Evolutionary conservation across 2,888 invertebrate species (phyloP).

Genomic region (Heliothis peltigera): DNA sequence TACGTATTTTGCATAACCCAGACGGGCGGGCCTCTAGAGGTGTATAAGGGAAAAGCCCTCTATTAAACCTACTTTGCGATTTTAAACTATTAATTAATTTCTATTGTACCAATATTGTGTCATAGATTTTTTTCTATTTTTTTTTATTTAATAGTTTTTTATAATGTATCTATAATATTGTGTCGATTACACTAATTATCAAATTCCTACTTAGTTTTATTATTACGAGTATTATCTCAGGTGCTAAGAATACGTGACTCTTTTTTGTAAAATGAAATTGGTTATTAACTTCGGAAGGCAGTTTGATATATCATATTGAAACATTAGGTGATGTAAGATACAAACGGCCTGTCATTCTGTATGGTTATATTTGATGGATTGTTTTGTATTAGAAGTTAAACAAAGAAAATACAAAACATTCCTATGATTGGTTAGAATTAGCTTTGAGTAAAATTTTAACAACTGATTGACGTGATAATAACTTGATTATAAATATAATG

Average conservation of each 20-base stretch:
- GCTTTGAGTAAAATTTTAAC: conserved; percentile 2
- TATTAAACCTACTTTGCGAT: too few relatives aligned
- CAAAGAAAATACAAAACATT: not conserved
- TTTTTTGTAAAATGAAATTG: conserved; percentile 30
- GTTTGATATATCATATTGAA: conserved; percentile 9
- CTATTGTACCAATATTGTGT: too few relatives aligned
- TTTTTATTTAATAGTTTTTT: too few relatives aligned
- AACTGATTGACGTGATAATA: not conserved
- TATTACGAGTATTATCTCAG: conserved; percentile 28
- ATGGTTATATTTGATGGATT: conserved; percentile 5
- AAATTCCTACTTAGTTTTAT: too few relatives aligned
- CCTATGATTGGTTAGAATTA: not conserved
- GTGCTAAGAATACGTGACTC: conserved; percentile 30
- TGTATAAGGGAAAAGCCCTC: too few relatives aligned
- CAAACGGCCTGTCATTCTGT: conserved; percentile 11
- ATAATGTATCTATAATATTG: too few relatives aligned
- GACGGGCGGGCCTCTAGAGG: too few relatives aligned
- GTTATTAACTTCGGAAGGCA: conserved; percentile 9
- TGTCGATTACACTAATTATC: too few relatives aligned
- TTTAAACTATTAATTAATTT: too few relatives aligned
- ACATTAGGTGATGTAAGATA: conserved; percentile 12
- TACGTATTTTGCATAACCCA: too few relatives aligned
- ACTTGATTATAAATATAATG: not conserved
- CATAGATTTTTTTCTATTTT: too few relatives aligned
- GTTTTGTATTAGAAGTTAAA: conserved; percentile 1